Evolutionary conservation across 2,888 invertebrate genomes (phyloP).

Genomic region (Lasioglossum morio): DNA sequence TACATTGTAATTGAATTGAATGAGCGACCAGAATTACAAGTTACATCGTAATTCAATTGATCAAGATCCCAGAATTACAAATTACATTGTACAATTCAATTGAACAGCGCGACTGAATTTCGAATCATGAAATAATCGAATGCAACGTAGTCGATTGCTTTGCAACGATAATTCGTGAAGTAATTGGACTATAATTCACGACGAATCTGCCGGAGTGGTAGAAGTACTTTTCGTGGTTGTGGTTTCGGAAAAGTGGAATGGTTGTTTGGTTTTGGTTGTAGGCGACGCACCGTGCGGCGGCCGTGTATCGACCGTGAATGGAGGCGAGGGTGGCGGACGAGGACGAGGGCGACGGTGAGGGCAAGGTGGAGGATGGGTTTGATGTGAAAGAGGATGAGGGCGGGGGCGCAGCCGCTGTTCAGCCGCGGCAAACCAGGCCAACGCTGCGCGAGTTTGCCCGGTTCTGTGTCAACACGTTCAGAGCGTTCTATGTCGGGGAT

Average conservation of each 20-base stretch:
- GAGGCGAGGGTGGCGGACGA: neutral
- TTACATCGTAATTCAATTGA: too few relatives aligned
- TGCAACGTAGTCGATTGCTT: too few relatives aligned
- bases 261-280: neutral
- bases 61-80: too few relatives aligned
- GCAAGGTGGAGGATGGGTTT: conserved; percentile 48
- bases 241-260: neutral
- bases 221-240: too few relatives aligned
- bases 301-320: conserved; percentile 43
- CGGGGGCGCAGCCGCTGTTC: conserved; percentile 73
- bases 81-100: too few relatives aligned
- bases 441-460: conserved; percentile 75
- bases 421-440: conserved; percentile 58
- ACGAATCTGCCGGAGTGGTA: too few relatives aligned
- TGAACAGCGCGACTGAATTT: too few relatives aligned
- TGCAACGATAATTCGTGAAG: too few relatives aligned
- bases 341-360: conserved; percentile 58
- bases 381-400: conserved; percentile 38
- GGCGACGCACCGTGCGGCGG: neutral
- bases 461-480: conserved; percentile 73
- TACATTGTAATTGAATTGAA: too few relatives aligned
- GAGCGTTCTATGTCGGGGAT: conserved; percentile 67
- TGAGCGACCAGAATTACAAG: too few relatives aligned
- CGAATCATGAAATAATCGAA: too few relatives aligned
- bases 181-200: too few relatives aligned